Base-by-base conservation (phyloP, 2,797 vertebrate species). In the Tapirus indicus region DNA sequence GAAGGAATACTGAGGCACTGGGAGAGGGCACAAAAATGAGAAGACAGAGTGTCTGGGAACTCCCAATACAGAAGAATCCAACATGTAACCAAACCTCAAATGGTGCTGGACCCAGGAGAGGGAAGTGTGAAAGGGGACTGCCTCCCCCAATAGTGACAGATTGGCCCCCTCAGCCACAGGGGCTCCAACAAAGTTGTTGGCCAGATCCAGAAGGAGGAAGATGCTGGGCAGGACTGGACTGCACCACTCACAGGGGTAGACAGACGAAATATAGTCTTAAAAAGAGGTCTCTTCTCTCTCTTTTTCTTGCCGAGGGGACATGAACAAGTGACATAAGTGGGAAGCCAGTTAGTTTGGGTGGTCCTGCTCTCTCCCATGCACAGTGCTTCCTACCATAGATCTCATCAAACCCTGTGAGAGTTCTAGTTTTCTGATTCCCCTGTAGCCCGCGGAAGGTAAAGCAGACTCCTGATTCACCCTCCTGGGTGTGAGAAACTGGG, bases 281-380 rank as follows among this genome's bases (percentile, higher is more conserved):
- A 52, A 94, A 60, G 38, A 94, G 60, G 21, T 32, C 25, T 35
- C n/a, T 58, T 44, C 44, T 89, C 54, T 69, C 44, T 62, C 54
- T 77, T 69, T 66, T 78, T 56, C 91, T 96, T 88, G 68, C 56
- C 68, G 77, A 87, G 35, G 35, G 21, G 86, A 87, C 44, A 25
- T 3, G 4, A 66, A 79, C 54, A 88, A 52, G 38, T 82, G 71
- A 38, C 32, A 4, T 1, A 75, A 78, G 29, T 79, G 56, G 27
- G 56, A 94, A 94, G 29, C 38, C 77, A 49, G 17, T 17, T 68
- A 88, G 27, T 29, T 77, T 82, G 72, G 44, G 68, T 85, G 62
- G 74, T 60, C 89, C 94, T 68, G 56, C 62, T 60, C 25, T 85
- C 47, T 47, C 71, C 49, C 23, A 4, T 3, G 29, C 58, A 8